phyloP scores from a whole-genome alignment of 2,113 vertebrate genomes.

The Centropus bengalensis region DNA sequence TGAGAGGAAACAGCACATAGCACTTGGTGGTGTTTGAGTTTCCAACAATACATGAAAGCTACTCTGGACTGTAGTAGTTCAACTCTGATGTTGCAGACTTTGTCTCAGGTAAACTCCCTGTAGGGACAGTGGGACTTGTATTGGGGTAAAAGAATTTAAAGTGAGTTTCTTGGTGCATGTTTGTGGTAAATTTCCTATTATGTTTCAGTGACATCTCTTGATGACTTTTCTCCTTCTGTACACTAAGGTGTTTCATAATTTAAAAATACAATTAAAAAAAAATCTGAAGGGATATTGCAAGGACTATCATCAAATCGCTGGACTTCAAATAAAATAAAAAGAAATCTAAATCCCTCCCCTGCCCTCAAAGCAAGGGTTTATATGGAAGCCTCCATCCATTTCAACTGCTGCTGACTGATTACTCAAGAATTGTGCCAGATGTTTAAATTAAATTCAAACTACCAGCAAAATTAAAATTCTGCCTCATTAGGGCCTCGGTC shows the following conservation, averaged over 20 bases:
- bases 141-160: background rate
- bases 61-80: background rate
- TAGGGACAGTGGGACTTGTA: background rate
- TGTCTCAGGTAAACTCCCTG: slow-evolving; percentile 39
- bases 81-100: background rate
- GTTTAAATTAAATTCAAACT: background rate
- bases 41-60: background rate
- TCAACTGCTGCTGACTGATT: background rate
- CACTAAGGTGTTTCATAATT: background rate
- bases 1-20: background rate
- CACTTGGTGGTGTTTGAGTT: background rate
- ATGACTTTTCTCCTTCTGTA: slow-evolving; percentile 6
- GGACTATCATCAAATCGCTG: background rate
- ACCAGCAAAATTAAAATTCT: background rate
- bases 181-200: background rate
- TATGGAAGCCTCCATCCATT: background rate
- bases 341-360: background rate
- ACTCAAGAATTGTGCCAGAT: background rate
- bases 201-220: slow-evolving; percentile 5
- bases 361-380: background rate
- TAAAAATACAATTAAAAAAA: background rate
- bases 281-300: background rate
- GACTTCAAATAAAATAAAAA: background rate
- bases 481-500: background rate
- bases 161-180: background rate